Evolutionary conservation across 2,113 vertebrate species (phyloP).

Genomic region (Pelecanus crispus): DNA sequence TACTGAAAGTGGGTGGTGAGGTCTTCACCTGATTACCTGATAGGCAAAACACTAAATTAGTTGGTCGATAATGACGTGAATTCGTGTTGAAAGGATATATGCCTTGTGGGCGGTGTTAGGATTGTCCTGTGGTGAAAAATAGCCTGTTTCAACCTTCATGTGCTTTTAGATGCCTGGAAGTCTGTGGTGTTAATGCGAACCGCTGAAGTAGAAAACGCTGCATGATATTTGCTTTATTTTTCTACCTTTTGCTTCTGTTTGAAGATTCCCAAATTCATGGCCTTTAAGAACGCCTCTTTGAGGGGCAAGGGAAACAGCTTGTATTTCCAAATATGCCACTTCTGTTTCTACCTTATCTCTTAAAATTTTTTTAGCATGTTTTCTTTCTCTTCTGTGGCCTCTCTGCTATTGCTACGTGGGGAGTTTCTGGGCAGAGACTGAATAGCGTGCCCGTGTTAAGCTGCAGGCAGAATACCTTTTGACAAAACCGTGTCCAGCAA

Average conservation of each 20-base stretch:
- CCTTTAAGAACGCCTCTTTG: not conserved
- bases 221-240: not conserved
- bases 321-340: not conserved
- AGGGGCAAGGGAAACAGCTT: not conserved
- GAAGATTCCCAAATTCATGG: not conserved
- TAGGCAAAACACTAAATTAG: not conserved
- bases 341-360: not conserved
- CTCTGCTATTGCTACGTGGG: not conserved
- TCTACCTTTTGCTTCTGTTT: not conserved
- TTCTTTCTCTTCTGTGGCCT: not conserved
- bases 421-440: not conserved
- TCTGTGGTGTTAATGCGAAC: not conserved
- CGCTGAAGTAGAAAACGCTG: not conserved
- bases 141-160: not conserved
- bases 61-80: not conserved
- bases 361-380: not conserved
- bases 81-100: rapidly evolving
- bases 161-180: not conserved
- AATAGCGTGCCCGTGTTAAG: not conserved
- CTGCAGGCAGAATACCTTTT: not conserved
- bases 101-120: not conserved
- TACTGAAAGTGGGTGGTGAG: not conserved
- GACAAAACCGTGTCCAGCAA: not conserved
- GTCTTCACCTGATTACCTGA: not conserved
- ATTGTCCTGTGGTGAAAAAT: not conserved